Percentiles rank a stretch among this genome's conserved stretches.
Evolutionary conservation across 1,140 invertebrate genomes (phyloP).

Genomic region (Laupala kohalensis): DNA sequence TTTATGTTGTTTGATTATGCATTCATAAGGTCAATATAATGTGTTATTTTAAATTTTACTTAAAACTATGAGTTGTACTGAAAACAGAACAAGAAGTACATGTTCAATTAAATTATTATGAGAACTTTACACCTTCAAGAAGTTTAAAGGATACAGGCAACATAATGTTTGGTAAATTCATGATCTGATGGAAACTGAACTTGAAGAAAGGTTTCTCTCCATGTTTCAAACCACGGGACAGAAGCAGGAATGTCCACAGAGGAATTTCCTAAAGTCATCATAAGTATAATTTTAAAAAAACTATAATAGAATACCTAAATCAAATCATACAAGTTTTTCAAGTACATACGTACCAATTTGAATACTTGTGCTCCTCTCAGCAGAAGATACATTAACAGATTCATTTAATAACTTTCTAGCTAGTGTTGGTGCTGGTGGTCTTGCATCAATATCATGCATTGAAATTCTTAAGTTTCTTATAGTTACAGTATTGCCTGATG

Average conservation of each 20-base stretch:
- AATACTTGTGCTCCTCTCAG: slow-evolving; percentile 44
- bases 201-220: slow-evolving; percentile 80
- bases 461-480: slow-evolving; percentile 70
- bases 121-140: too few relatives aligned
- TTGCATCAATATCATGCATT: slow-evolving; percentile 65
- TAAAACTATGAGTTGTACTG: too few relatives aligned
- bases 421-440: slow-evolving; percentile 66
- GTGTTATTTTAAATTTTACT: too few relatives aligned
- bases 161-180: slow-evolving; percentile 86
- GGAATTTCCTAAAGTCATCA: slow-evolving; percentile 13
- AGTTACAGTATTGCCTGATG: slow-evolving; percentile 52
- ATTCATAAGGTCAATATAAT: too few relatives aligned
- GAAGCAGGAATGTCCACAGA: slow-evolving; percentile 51
- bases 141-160: slow-evolving; percentile 63
- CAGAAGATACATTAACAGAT: slow-evolving; percentile 58
- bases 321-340: not conserved
- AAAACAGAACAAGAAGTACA: too few relatives aligned
- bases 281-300: not conserved
- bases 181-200: slow-evolving; percentile 85
- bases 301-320: not conserved
- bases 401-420: slow-evolving; percentile 78
- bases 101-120: too few relatives aligned
- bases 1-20: too few relatives aligned
- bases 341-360: slow-evolving; percentile 33
- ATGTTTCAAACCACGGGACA: slow-evolving; percentile 93